Conservation (phyloP, 2,113 vertebrate species). For the Scatophagus argus region DNA sequence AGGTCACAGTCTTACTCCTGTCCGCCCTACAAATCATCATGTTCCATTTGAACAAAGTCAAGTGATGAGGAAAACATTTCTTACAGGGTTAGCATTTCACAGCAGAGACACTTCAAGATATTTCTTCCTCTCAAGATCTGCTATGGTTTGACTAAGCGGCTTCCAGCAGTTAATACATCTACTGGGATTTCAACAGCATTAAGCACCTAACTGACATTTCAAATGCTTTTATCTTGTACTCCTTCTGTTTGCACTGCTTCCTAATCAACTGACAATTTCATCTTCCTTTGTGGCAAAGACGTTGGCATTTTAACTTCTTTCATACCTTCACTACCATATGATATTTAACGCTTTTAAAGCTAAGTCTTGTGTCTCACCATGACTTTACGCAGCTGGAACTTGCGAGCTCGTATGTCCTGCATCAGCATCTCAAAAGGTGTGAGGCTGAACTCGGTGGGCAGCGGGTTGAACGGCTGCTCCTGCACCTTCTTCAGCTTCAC, state of each 20-base stretch:
- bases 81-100: neutral
- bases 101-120: too few species aligned
- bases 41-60: neutral
- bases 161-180: neutral
- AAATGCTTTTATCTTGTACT: neutral
- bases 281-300: neutral
- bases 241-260: too few species aligned
- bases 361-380: constrained; percentile 86
- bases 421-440: constrained; percentile 98
- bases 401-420: constrained; percentile 94
- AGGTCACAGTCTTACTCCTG: neutral
- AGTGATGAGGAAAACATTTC: neutral
- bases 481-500: constrained; percentile 97
- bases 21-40: neutral
- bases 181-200: neutral
- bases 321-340: neutral
- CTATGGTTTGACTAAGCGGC: neutral
- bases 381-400: constrained; percentile 96
- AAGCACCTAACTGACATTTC: neutral
- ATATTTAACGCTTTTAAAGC: neutral
- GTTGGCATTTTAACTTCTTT: neutral
- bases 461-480: constrained; percentile 92
- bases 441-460: constrained; percentile 96
- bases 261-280: neutral
- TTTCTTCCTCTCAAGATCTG: neutral